Conservation (phyloP, 2,888 invertebrate species). For the Drepanosiphum platanoidis region DNA sequence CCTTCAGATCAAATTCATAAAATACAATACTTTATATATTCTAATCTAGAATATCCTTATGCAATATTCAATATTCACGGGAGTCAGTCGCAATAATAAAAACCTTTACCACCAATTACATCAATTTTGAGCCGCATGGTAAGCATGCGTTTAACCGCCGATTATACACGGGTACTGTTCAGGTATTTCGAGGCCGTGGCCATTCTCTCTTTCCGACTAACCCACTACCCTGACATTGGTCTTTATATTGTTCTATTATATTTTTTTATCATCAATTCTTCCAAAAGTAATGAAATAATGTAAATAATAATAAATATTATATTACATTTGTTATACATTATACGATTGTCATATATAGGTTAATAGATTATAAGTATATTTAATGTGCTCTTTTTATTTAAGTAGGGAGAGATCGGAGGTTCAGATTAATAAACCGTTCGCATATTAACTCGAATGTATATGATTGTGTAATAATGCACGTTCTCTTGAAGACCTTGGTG, state of each 20-base stretch:
- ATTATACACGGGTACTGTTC: slow-evolving; percentile 50
- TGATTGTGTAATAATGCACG: slow-evolving; percentile 55
- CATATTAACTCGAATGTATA: slow-evolving; percentile 33
- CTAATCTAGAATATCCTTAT: slow-evolving; percentile 26
- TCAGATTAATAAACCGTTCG: slow-evolving; percentile 49
- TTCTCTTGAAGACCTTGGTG: slow-evolving; percentile 58
- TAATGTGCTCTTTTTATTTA: slow-evolving; percentile 11
- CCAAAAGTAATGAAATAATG: slow-evolving; percentile 4
- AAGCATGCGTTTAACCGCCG: slow-evolving; percentile 56
- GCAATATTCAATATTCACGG: slow-evolving; percentile 21
- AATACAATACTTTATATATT: neutral
- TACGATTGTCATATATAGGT: neutral
- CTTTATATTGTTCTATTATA: neutral
- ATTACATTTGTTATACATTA: neutral
- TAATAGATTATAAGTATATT: neutral
- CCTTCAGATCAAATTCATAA: neutral
- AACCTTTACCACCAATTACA: slow-evolving; percentile 61
- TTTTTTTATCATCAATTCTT: slow-evolving; percentile 18
- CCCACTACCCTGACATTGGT: slow-evolving; percentile 48
- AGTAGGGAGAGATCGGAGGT: slow-evolving; percentile 9
- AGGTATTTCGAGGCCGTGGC: slow-evolving; percentile 59
- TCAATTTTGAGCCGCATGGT: slow-evolving; percentile 52
- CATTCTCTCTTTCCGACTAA: slow-evolving; percentile 49
- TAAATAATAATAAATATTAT: neutral
- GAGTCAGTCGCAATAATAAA: slow-evolving; percentile 32